Evolutionary conservation across 2,797 vertebrate genomes (phyloP).

Genomic region (Enteromius trimaculatus): DNA sequence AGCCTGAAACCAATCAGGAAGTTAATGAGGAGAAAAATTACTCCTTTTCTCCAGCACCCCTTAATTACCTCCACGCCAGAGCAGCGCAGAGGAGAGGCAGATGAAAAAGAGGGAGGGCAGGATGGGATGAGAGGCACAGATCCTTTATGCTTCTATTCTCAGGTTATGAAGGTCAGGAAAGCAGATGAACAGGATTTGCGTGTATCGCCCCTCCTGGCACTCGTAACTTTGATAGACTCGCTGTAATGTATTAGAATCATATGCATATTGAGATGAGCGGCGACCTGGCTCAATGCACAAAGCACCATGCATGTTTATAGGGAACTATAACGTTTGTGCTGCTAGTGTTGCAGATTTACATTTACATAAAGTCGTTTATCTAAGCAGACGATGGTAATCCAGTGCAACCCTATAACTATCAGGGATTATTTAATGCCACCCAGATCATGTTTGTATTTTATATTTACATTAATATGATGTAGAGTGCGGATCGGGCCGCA

Average conservation of each 20-base stretch:
- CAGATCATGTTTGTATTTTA: background rate
- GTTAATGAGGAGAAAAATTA: constrained; percentile 99
- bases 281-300: constrained; percentile 47
- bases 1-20: constrained; percentile 98
- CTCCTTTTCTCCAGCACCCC: constrained; percentile 79
- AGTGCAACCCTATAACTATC: background rate
- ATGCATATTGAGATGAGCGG: constrained; percentile 38
- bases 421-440: background rate
- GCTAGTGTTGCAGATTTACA: constrained; percentile 47
- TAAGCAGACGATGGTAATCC: background rate
- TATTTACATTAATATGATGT: background rate
- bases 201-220: constrained; percentile 74
- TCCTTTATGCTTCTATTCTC: constrained; percentile 69
- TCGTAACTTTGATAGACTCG: constrained; percentile 75
- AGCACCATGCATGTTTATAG: constrained; percentile 47
- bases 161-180: constrained; percentile 85
- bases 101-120: constrained; percentile 71
- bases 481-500: no score
- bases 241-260: constrained; percentile 48
- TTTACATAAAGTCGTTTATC: constrained; percentile 19
- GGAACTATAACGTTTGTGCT: constrained; percentile 31
- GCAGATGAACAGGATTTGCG: constrained; percentile 76
- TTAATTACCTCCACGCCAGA: constrained; percentile 85
- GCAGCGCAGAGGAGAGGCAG: constrained; percentile 78
- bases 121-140: constrained; percentile 72